These are phyloP conservation scores for Platorchestia sp. DNA, from an alignment of 1,140 invertebrate genomes.

Conservation along the genomic window DNA sequence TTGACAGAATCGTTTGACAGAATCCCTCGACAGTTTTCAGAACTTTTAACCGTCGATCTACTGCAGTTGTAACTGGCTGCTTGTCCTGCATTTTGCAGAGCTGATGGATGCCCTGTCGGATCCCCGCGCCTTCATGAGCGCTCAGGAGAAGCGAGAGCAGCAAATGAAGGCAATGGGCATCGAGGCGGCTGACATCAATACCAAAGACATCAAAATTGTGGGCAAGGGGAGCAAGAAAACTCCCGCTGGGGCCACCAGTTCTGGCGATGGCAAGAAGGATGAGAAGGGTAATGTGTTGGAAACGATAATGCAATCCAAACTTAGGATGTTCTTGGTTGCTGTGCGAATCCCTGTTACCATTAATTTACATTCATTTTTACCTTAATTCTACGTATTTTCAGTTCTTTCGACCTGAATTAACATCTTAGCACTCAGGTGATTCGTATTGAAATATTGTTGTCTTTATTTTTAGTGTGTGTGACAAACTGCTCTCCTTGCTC, in stretches of 20 bases:
- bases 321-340: neutral
- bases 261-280: constrained; percentile 74
- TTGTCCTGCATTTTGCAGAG: constrained; percentile 75
- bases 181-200: constrained; percentile 81
- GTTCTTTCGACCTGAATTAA: neutral
- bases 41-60: neutral
- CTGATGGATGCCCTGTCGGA: constrained; percentile 98
- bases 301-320: neutral
- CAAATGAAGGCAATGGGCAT: constrained; percentile 96
- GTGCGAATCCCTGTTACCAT: neutral
- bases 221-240: constrained; percentile 69
- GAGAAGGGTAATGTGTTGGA: constrained; percentile 75
- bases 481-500: too few relatives aligned
- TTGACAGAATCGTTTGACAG: too few relatives aligned
- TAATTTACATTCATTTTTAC: neutral
- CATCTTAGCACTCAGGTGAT: neutral
- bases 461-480: neutral
- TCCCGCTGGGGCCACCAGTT: constrained; percentile 62
- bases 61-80: neutral
- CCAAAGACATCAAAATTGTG: constrained; percentile 71
- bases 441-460: neutral
- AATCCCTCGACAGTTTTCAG: too few relatives aligned
- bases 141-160: constrained; percentile 88
- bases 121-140: constrained; percentile 91
- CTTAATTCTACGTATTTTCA: neutral